Base-by-base conservation (phyloP, 2,888 invertebrate genomes). In the Hartigia nigra region DNA sequence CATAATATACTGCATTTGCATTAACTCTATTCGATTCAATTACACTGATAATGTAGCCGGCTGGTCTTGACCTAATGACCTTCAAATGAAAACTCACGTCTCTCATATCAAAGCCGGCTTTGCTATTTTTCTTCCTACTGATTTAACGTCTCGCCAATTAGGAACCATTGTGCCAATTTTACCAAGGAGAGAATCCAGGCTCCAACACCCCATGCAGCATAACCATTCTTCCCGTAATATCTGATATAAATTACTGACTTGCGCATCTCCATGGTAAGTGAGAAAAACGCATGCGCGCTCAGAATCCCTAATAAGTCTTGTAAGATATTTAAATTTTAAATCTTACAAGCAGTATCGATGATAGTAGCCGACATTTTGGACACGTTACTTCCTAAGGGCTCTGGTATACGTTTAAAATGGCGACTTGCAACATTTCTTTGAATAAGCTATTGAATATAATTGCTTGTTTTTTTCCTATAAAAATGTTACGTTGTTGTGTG, bases 61-160 rank as follows among this genome's bases (percentile, higher is more conserved):
- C 84, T 85, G 85, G 86, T 88, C 87, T 87, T 86, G 88, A 87
- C 88, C 86, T 85, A 87, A 88, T 90, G 90, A 90, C 91, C 91
- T 91, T 90, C 88, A 87, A 84, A 82, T 76, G 69, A 76, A 82
- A 83, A 81, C 83, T 78, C 39, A 81, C 79, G 84, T 81, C 80
- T 76, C 78, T 31, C 75, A 55, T 55, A 55, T 55, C 39, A 23
- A 9, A 55, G 39, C 39, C 39, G 39, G 23, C 23, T 23, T 23
- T 9, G 39, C 39, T 32, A 31, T 31, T 72, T 72, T 72, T 72
- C 32, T 32, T 32, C 72, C 31, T 31, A 34, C 12, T 1, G 14
- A 31, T 3, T 72, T 14, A 72, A 12, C 31, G 72, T 12, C 12
- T 32, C 5, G 14, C 72, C 31, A 32, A 31, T 32, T 14, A 31